phyloP scores from a whole-genome alignment of 2,113 vertebrate species.

The Monarcha castaneiventris region DNA sequence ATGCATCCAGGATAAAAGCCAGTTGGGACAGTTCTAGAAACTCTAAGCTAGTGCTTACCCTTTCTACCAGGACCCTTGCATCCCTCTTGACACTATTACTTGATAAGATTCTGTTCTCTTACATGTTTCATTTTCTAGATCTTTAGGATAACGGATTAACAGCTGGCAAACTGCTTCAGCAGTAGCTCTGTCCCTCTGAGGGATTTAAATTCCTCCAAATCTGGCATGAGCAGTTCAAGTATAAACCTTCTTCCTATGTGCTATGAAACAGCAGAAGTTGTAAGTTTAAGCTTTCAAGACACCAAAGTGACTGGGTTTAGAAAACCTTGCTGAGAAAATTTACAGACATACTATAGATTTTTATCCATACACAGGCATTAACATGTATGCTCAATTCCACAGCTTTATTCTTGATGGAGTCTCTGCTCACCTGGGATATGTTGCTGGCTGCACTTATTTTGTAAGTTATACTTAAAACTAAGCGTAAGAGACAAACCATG shows the following conservation, averaged over 20 bases:
- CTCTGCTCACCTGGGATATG: slow-evolving; percentile 48
- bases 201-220: slow-evolving; percentile 26
- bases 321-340: slow-evolving; percentile 29
- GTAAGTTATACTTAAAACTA: background rate
- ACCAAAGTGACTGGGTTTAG: background rate
- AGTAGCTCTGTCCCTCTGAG: background rate
- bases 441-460: background rate
- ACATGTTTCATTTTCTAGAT: background rate
- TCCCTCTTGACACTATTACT: background rate
- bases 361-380: slow-evolving; percentile 30
- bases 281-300: background rate
- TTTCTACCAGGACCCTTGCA: background rate
- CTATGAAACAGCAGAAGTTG: background rate
- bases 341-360: background rate
- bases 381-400: background rate
- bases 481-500: background rate
- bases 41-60: background rate
- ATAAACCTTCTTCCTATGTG: background rate
- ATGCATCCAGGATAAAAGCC: background rate
- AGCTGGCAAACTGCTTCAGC: background rate
- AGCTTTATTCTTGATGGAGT: slow-evolving; percentile 29
- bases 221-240: background rate
- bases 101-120: background rate
- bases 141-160: background rate
- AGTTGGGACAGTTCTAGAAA: background rate